phyloP scores from a whole-genome alignment of 2,888 invertebrate species.

The Tridacna gigas region DNA sequence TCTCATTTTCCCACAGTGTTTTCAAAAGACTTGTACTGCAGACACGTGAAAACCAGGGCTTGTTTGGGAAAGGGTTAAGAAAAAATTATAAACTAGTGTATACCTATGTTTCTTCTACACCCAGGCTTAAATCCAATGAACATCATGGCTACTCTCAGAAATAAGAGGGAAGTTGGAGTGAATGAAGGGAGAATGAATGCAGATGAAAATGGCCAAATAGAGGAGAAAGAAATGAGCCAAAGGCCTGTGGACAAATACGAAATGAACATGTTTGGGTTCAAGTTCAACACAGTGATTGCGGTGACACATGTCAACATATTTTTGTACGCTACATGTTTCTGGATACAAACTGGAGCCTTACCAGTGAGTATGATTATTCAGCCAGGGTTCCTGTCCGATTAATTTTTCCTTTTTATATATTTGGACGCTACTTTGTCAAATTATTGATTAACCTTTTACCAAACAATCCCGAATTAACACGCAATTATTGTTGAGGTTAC shows the following conservation, averaged over 20 bases:
- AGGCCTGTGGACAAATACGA: slow-evolving; percentile 9
- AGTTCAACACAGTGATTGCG: slow-evolving; percentile 66
- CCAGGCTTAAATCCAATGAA: neutral
- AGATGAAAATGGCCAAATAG: neutral
- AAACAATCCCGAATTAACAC: too few species aligned
- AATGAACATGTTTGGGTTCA: slow-evolving; percentile 51
- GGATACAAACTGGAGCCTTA: slow-evolving; percentile 79
- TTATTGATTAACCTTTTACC: too few species aligned
- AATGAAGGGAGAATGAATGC: neutral
- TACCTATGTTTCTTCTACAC: neutral
- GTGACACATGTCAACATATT: slow-evolving; percentile 77
- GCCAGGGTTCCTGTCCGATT: neutral
- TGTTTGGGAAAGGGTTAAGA: neutral
- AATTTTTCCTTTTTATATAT: too few species aligned
- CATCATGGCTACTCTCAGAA: neutral
- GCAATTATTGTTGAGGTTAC: too few species aligned
- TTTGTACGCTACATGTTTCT: slow-evolving; percentile 79
- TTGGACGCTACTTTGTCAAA: too few species aligned
- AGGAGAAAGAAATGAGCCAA: slow-evolving; percentile 10
- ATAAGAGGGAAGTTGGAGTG: neutral
- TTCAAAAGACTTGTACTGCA: too few species aligned
- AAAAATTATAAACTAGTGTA: neutral
- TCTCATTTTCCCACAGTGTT: too few species aligned
- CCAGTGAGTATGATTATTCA: slow-evolving; percentile 69
- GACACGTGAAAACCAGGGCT: neutral